Evolutionary conservation across 2,113 vertebrate species (phyloP), one percentile per base, ranked within the genome.

Genomic region (Orthonyx spaldingii): DNA sequence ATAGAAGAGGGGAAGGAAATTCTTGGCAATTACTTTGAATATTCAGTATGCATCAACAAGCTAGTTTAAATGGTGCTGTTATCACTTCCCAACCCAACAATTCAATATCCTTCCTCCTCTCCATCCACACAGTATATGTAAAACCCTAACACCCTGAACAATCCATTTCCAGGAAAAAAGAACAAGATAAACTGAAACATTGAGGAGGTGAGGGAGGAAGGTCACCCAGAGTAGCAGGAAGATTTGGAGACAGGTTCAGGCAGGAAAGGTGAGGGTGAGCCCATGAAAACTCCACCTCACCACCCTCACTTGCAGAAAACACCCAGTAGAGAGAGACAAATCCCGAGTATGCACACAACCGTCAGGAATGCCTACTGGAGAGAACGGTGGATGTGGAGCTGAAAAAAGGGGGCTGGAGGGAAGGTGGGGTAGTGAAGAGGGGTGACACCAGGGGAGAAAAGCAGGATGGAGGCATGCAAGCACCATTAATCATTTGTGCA

Each of bases 291-390:
- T 66, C 23, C 69, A 71, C 42, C 27, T 68, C 19, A 59, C 18
- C 30, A 50, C 12, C 11, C 3, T 1, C 2, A 30, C 8, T 35
- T 68, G 70, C 50, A 69, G 13, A 59, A 39, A 74, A 50, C 7
- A 71, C 2, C 7, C 27, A 82, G 28, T 3, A 65, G 28, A 47
- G 35, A 76, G 14, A 11, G 27, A 26, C 7, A 82, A 74, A 61
- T 35, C 37, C 35, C 5, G 4, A 55, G 44, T 0, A 0, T 3
- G 4, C 53, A 56, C 44, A 37, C 15, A 46, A 7, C 39, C 6
- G 13, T 16, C 30, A 12, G 22, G 14, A 64, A 56, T 8, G 13
- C 27, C 22, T 6, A 0, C 22, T 0, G 0, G 16, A 35, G 33
- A 68, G 20, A 76, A 77, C 69, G 32, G 39, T 5, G 1, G 28